A percentile compares a stretch with the other conserved stretches of the same genome.
phyloP scores from a whole-genome alignment of 2,113 vertebrate species.

The Nothocercus julius region DNA sequence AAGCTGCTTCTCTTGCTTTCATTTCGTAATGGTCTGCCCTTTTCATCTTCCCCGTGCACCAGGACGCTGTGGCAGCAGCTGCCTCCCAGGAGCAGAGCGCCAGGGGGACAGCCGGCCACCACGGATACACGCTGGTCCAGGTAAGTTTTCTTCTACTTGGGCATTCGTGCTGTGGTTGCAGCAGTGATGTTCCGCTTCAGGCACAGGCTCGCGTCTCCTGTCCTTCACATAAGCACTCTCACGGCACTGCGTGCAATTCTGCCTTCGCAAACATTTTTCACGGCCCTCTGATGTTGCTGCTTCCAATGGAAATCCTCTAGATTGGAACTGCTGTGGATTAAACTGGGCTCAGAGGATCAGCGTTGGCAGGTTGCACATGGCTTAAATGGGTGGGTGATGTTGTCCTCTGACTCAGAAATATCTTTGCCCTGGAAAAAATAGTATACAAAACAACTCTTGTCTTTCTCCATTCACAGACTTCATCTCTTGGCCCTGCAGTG shows the following conservation, averaged over 20 bases:
- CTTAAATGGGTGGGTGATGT: not conserved
- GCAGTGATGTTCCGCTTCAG: not conserved
- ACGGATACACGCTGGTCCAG: not conserved
- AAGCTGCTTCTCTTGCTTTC: not conserved
- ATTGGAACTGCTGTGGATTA: not conserved
- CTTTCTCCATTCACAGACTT: not conserved
- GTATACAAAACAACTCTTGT: not conserved
- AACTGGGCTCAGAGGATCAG: not conserved
- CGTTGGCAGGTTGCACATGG: not conserved
- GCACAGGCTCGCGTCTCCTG: accelerated
- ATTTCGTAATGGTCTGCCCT: not conserved
- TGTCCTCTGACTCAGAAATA: slow-evolving; percentile 31
- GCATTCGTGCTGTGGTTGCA: not conserved
- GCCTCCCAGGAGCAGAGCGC: not conserved
- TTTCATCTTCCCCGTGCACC: not conserved
- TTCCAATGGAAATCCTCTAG: not conserved
- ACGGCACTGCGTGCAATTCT: not conserved
- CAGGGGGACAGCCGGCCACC: not conserved
- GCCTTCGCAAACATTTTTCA: not conserved
- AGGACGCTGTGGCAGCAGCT: not conserved
- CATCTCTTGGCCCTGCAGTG: not conserved
- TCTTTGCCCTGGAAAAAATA: not conserved
- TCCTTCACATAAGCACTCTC: accelerated
- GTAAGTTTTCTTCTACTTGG: slow-evolving; percentile 8
- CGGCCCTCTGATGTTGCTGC: not conserved